These are phyloP conservation scores for Chroicocephalus ridibundus DNA, from an alignment of 2,113 vertebrate genomes.

Conservation along the genomic window DNA sequence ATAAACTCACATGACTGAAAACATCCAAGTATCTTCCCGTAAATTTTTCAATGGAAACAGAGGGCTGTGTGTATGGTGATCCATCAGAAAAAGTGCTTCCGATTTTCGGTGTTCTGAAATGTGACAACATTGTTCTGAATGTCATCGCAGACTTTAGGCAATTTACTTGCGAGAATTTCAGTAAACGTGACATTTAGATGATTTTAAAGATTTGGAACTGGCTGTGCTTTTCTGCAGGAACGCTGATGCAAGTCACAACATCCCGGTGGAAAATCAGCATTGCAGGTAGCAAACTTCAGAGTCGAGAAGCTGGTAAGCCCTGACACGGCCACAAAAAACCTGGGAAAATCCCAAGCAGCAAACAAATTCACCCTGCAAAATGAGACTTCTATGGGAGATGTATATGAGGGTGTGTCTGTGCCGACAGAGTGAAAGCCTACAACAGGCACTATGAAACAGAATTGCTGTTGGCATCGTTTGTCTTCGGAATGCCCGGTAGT, in stretches of 20 bases:
- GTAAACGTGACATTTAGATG: background rate
- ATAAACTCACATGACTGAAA: background rate
- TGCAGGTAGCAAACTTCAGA: background rate
- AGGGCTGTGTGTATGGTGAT: no score
- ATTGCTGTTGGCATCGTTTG: background rate
- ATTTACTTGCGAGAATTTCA: background rate
- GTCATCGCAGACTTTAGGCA: background rate
- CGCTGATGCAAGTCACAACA: background rate
- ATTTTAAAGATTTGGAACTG: background rate
- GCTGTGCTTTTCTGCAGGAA: background rate
- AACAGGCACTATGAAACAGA: background rate
- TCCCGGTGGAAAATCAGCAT: background rate
- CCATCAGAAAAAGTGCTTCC: background rate
- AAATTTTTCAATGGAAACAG: background rate
- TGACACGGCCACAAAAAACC: background rate
- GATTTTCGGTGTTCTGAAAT: background rate
- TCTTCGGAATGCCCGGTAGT: background rate
- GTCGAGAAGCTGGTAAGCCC: background rate
- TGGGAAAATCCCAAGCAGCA: background rate
- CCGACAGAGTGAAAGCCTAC: background rate
- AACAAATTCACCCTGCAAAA: background rate
- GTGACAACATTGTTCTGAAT: background rate
- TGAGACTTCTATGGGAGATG: background rate
- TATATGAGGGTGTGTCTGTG: rapidly evolving
- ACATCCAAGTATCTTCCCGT: background rate